These are phyloP conservation scores for Ramphastos sulfuratus DNA, from an alignment of 2,113 vertebrate species.

Conservation along the genomic window DNA sequence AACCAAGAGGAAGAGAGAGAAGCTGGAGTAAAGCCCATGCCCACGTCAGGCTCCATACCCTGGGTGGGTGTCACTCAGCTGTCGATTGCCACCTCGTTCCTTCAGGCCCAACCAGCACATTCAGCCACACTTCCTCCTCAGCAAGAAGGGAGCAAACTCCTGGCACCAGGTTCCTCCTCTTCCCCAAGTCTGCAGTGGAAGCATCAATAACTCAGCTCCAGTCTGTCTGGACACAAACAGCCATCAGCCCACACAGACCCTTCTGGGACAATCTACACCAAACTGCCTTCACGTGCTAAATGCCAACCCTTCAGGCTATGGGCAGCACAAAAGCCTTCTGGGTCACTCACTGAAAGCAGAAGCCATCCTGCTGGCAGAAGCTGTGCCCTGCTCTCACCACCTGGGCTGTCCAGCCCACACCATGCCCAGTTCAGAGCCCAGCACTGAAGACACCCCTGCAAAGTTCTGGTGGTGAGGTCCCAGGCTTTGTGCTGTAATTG, in stretches of 20 bases:
- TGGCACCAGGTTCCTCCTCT: neutral
- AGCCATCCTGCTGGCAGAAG: neutral
- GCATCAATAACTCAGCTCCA: constrained; percentile 81
- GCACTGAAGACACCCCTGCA: neutral
- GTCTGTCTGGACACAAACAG: constrained; percentile 79
- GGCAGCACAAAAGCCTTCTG: neutral
- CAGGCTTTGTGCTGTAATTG: constrained; percentile 52
- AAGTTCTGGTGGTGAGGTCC: constrained; percentile 17
- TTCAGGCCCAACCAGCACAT: neutral
- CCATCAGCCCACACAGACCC: constrained; percentile 80
- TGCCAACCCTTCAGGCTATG: constrained; percentile 49
- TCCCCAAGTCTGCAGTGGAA: neutral
- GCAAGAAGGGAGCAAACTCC: neutral
- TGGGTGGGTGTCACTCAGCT: too few species aligned
- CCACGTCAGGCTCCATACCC: fast-evolving
- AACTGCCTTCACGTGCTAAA: constrained; percentile 66
- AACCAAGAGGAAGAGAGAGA: neutral
- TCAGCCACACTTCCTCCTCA: neutral
- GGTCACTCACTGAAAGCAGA: neutral
- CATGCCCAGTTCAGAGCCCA: neutral
- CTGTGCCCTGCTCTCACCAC: neutral
- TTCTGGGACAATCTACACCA: constrained; percentile 69
- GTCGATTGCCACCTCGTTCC: neutral
- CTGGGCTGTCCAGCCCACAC: neutral
- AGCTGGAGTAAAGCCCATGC: fast-evolving